Evolutionary conservation across 2,113 vertebrate genomes (phyloP).

Genomic region (Passer montanus): DNA sequence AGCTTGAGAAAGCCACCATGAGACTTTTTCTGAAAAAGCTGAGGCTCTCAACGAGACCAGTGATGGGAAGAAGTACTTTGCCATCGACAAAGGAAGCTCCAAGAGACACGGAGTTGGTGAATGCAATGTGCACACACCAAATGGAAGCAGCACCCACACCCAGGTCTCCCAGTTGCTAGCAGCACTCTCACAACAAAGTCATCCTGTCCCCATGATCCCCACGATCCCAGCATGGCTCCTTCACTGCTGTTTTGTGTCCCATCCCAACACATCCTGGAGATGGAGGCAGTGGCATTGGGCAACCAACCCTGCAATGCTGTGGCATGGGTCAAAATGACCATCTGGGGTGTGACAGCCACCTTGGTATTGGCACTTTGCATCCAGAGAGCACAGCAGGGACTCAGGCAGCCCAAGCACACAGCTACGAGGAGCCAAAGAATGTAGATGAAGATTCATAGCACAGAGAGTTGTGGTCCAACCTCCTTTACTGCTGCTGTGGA

Average conservation of each 20-base stretch:
- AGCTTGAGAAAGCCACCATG: neutral
- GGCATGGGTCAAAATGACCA: fast-evolving
- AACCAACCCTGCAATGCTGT: neutral
- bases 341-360: neutral
- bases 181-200: neutral
- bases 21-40: neutral
- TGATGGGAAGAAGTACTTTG: neutral
- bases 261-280: neutral
- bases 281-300: neutral
- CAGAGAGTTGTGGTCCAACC: neutral
- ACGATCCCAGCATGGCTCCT: neutral
- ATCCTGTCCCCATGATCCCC: neutral
- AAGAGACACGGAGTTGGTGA: neutral
- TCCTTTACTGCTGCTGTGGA: neutral
- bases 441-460: neutral
- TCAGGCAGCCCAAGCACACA: neutral
- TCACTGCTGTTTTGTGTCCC: neutral
- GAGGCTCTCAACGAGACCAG: neutral
- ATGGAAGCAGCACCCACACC: neutral
- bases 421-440: neutral
- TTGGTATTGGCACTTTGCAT: neutral
- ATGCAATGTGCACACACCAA: fast-evolving
- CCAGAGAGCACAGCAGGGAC: neutral
- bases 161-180: neutral
- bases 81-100: neutral